Evolutionary conservation across 2,797 vertebrate species (phyloP).

Genomic region (Darevskia nairensis): DNA sequence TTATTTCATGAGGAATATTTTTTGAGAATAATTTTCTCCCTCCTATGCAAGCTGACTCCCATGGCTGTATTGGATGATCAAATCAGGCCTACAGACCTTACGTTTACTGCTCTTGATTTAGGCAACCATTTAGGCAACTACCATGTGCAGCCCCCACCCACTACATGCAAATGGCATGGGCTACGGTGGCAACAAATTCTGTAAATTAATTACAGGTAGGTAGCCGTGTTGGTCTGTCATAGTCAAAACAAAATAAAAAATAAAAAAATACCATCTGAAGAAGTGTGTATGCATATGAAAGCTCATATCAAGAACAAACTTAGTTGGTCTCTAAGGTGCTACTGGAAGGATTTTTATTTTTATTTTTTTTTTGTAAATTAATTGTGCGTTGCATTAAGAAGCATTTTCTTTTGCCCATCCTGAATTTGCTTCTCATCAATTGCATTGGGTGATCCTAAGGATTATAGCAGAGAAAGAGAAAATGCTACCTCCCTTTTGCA

Average conservation of each 20-base stretch:
- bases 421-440: neutral
- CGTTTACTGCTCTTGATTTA: neutral
- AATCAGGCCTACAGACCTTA: neutral
- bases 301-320: too few relatives aligned
- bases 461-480: neutral
- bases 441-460: neutral
- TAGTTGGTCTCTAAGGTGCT: too few relatives aligned
- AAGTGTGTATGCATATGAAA: too few relatives aligned
- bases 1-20: neutral
- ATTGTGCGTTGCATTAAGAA: neutral
- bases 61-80: neutral
- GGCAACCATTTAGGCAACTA: neutral
- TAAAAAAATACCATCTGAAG: too few relatives aligned
- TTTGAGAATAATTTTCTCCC: neutral
- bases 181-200: too few relatives aligned
- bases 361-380: neutral
- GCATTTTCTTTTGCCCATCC: neutral
- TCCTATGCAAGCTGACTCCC: neutral
- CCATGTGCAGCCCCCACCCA: too few relatives aligned
- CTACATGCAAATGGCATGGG: too few relatives aligned
- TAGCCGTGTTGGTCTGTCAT: too few relatives aligned
- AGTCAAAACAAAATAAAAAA: too few relatives aligned
- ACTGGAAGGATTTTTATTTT: too few relatives aligned
- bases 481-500: neutral
- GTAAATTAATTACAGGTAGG: neutral